Base-by-base conservation (phyloP, 2,888 invertebrate species). In the Clivina fossor region DNA sequence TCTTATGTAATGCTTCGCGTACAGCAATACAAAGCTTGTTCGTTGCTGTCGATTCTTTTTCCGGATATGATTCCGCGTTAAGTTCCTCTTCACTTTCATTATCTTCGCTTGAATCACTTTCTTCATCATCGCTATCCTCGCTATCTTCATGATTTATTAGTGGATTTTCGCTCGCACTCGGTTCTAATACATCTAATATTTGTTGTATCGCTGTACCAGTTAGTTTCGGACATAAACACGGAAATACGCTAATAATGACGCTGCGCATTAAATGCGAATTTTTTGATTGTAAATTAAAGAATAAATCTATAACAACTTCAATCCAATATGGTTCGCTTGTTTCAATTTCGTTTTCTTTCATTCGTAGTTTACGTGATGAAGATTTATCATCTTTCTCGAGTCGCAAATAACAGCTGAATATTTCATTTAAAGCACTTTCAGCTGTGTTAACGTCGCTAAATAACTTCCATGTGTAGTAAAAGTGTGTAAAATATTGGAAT, bases 301-400 rank as follows among this genome's bases (percentile, higher is more conserved):
- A 77, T 32, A 92, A 78, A 76, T 93, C 92, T 1, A 86, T 80
- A 46, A 91, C 80, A 1, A 93, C 92, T 74, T 91, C 90, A 58
- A 89, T 84, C 92, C 92, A 93, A 63, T 83, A 80, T 3, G 86
- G 87, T 66, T 89, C 88, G 35, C 78, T 77, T 46, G 71, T 68
- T 54, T 68, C 71, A 5, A 58, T 13, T 46, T 60, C 62, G 5
- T 59, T 50, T n/a, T 60, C 58, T 2, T 46, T 58, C 11, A 30
- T 11, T 30, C 30, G 13, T 30, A 60, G 60, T 54, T 58, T 44
- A 4, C 46, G 13, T 43, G 69, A 67, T 60, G 73, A 70, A 63
- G 73, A 74, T 60, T 76, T 76, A 49, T 73, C 73, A 33, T 75
- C 72, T 61, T 76, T 75, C 61, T 73, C 76, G 50, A 81, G 76